Base-by-base conservation (phyloP, 2,888 invertebrate species). In the Tenthredo amoena region DNA sequence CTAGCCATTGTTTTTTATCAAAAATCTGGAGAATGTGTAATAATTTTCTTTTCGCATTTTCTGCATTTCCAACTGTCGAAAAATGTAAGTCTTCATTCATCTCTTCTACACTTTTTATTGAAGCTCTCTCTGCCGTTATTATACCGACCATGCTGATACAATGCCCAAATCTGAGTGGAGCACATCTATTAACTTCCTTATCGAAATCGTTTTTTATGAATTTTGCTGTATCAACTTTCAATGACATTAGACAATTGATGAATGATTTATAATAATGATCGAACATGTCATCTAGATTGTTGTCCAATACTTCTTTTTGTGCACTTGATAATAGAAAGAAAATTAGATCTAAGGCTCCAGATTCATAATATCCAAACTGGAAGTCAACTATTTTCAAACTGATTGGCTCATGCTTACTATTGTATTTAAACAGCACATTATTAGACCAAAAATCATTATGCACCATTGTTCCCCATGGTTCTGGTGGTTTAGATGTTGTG, bases 391-490 rank as follows among this genome's bases (percentile, higher is more conserved):
- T 93, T 82, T 93, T 93, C 91, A 93, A 90, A 21, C 89, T 90
- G 6, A 87, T 34, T 10, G 90, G 87, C 1, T 86, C 84, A 87
- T 90, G 89, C 1, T 86, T 84, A 15, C 90, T 88, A 71, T 91
- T 89, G 71, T 91, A 89, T 12, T 89, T 88, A 85, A 93, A 93
- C 91, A 94, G 90, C 91, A 94, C 93, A 77, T 94, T 94, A 88
- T 94, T 94, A 5, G 93, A 92, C 93, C 94, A 94, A 85, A 93
- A 93, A 85, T 94, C 93, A 62, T 90, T 90, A 86, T 94, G 94
- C 0, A 91, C 87, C 18, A 93, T 81, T 1, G 93, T 92, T 7
- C 88, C 88, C 93, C 93, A 93, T 0, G 89, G 91, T 79, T 93
- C 92, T 47, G 88, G 62, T 7, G 87, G 65, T 68, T 21, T n/a